A percentile compares a stretch with the other conserved stretches of the same genome.
These are phyloP conservation scores for Synergus itoensis DNA, from an alignment of 2,888 invertebrate species.

Conservation along the genomic window DNA sequence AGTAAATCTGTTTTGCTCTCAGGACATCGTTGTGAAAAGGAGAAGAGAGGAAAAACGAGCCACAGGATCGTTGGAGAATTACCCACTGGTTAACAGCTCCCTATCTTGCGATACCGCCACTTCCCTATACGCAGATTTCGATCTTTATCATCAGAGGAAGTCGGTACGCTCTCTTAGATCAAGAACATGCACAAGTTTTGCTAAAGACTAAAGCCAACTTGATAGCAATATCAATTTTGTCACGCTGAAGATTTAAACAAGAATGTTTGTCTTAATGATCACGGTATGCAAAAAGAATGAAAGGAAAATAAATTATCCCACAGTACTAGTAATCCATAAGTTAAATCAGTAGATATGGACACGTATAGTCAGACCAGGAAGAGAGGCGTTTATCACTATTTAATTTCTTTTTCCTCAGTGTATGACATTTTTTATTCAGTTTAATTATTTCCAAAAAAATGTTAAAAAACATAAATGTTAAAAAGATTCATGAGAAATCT, in stretches of 20 bases:
- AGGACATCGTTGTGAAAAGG: slow-evolving; percentile 18
- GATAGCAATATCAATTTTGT: slow-evolving; percentile 29
- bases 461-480: no score
- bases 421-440: not conserved
- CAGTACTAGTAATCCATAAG: not conserved
- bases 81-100: slow-evolving; percentile 38
- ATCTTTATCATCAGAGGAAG: slow-evolving; percentile 36
- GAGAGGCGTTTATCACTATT: not conserved
- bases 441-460: not conserved
- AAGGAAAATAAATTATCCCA: slow-evolving; percentile 16
- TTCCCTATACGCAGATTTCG: slow-evolving; percentile 35
- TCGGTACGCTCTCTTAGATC: slow-evolving; percentile 26
- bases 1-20: slow-evolving; percentile 6
- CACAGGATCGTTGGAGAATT: slow-evolving; percentile 32
- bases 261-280: slow-evolving; percentile 23
- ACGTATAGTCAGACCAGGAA: not conserved
- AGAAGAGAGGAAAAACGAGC: slow-evolving; percentile 25
- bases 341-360: slow-evolving; percentile 17
- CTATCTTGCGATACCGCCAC: slow-evolving; percentile 38
- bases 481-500: no score
- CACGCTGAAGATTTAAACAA: slow-evolving; percentile 8
- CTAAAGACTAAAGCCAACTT: not conserved
- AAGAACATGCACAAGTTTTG: slow-evolving; percentile 16
- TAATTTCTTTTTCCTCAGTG: not conserved
- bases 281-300: slow-evolving; percentile 16